phyloP scores from a whole-genome alignment of 1,140 invertebrate species.

The Pseudoatta argentina region DNA sequence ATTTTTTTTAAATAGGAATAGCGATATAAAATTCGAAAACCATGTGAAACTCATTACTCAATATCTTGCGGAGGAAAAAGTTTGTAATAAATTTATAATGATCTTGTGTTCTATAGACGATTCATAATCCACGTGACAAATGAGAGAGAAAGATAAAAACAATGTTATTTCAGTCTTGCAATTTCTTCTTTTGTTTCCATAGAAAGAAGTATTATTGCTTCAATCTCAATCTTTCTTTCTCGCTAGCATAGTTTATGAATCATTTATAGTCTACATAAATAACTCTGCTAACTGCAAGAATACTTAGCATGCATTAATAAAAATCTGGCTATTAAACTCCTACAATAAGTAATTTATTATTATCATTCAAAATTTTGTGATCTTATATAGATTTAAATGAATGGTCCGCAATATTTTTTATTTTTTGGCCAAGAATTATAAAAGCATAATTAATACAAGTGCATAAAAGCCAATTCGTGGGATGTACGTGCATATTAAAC shows the following conservation, averaged over 20 bases:
- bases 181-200: constrained; percentile 13
- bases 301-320: neutral
- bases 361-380: neutral
- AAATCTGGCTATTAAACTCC: neutral
- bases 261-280: neutral
- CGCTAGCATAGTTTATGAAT: constrained; percentile 7
- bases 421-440: too few relatives aligned
- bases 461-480: too few relatives aligned
- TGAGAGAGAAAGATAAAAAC: constrained; percentile 1
- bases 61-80: neutral
- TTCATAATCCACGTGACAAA: neutral
- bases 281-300: neutral
- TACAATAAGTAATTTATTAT: neutral
- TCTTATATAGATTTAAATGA: neutral
- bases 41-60: neutral
- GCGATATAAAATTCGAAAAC: neutral
- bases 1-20: neutral
- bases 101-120: neutral
- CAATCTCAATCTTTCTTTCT: constrained; percentile 34
- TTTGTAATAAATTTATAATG: neutral
- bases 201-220: constrained; percentile 28
- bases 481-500: too few relatives aligned
- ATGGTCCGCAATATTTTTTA: neutral
- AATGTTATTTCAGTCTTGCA: constrained; percentile 29
- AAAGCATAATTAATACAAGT: too few relatives aligned